Base-by-base conservation (phyloP, 1,140 invertebrate genomes). In the Apocrypta bakeri region DNA sequence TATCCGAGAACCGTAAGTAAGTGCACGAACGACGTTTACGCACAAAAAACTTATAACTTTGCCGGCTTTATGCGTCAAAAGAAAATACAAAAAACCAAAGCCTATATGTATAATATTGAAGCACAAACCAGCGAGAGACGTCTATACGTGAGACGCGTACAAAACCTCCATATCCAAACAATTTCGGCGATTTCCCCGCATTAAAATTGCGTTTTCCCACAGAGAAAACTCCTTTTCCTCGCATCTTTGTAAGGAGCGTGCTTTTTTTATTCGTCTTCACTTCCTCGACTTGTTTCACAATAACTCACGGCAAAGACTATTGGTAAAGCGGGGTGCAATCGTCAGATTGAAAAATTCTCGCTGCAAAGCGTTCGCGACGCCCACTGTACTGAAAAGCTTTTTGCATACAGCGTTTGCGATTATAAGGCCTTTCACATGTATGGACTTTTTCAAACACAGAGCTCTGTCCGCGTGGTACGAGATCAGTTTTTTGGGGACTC, bases 401-500 rank as follows among this genome's bases (percentile, higher is more conserved):
- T 37, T 9, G 27, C 56, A 21, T 37, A 2, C 3, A 37, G 2
- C 48, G 48, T 17, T 56, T 21, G 21, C 21, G 48, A 56, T 56
- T 56, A 56, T 56, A 56, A 56, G 48, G 48, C 48, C 48, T 56
- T n/a, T 2, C 14, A 14, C 48, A 3, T 56, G 17, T 56, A n/a
- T n/a, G 21, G 48, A 56, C 48, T 4, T 21, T 4, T 61, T 72
- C 78, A 33, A 79, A 61, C 71, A 61, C 37, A 72, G 68, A 25
- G 25, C 64, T 24, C 63, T 3, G 27, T 7, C 24, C 21, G 12
- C 63, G 63, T n/a, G n/a, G n/a, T 24, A 7, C 63, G 24, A 66
- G 25, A 37, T 79, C 72, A 72, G 78, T 72, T 79, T 66, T 71
- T 56, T n/a, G 68, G 25, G 77, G n/a, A n/a, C 56, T 12, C 79